Evolutionary conservation across 2,113 vertebrate species (phyloP), one percentile per base, ranked within the genome.

Genomic region (Typhlomys cinereus): DNA sequence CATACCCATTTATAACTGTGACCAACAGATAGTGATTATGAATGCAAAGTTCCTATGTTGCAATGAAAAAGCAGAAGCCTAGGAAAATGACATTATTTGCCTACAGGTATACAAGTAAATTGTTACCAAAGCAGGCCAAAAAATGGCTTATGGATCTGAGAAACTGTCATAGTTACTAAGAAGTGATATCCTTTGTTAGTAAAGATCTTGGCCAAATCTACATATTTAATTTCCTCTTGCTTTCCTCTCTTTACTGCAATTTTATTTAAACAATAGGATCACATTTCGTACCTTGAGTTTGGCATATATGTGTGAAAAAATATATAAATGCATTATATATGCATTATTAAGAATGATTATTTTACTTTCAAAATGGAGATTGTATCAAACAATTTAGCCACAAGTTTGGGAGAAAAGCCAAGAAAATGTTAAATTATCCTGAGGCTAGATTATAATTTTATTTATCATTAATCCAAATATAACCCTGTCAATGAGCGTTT

Each of bases 381-480:
- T 87, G 10, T n/a, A 70, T 57, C 73, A 71, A 23, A 90, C 52
- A 85, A 88, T 71, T 78, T 88, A 25, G 7, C 31, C 62, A 2
- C 66, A 61, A 44, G 3, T 79, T 52, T 59, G 91, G 57, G 75
- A n/a, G 89, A 84, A 92, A 8, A 91, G 36, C 52, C n/a, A 93
- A 52, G n/a, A 90, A 46, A 85, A 70, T 17, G 69, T 59, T 75
- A 83, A 86, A 69, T 83, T 15, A 88, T 61, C 6, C 52, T 83
- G 57, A 90, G n/a, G n/a, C 93, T 39, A 78, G 9, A 85, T 92
- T 85, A 66, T 29, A 17, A 31, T 92, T 91, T 92, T 6, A 27
- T 4, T 91, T 96, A 95, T 83, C 95, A 88, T 91, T 78, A 95
- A 50, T 82, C n/a, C 46, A 74, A 93, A 82, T 57, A 69, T 80